Conservation (phyloP, 2,797 vertebrate genomes). For the Uromys caudimaculatus region DNA sequence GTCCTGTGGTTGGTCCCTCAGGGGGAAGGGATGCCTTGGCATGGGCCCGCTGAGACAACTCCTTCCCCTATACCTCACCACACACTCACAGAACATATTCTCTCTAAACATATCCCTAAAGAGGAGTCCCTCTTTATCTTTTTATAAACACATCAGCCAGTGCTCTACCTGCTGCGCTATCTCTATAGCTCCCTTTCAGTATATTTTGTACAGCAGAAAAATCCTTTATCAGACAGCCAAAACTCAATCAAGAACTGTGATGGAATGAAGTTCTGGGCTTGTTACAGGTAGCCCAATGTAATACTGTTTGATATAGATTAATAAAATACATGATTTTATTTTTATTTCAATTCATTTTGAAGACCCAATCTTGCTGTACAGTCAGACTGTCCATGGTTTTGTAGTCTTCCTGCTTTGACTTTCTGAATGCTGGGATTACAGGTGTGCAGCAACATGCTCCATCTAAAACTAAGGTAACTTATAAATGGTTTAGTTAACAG, state of each 20-base stretch:
- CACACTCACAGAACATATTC: too few species aligned
- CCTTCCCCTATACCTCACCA: too few species aligned
- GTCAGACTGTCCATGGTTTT: background rate
- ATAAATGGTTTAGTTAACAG: background rate
- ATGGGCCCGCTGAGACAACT: too few species aligned
- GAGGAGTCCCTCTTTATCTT: too few species aligned
- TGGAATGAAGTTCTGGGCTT: background rate
- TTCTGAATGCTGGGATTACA: background rate
- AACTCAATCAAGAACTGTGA: background rate
- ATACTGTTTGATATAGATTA: background rate
- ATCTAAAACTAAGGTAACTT: background rate
- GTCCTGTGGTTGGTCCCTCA: too few species aligned
- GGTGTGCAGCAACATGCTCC: background rate
- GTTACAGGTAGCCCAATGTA: background rate
- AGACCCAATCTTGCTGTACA: too few species aligned
- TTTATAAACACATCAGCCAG: background rate
- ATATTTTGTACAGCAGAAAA: background rate
- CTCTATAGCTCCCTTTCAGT: background rate
- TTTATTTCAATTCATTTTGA: background rate
- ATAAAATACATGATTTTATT: background rate
- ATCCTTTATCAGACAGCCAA: background rate
- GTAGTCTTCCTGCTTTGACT: background rate
- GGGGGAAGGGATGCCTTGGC: too few species aligned
- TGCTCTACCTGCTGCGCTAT: background rate
- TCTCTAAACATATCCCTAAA: too few species aligned